Conservation (phyloP, 1,140 invertebrate genomes). For the Drosophila subobscura region DNA sequence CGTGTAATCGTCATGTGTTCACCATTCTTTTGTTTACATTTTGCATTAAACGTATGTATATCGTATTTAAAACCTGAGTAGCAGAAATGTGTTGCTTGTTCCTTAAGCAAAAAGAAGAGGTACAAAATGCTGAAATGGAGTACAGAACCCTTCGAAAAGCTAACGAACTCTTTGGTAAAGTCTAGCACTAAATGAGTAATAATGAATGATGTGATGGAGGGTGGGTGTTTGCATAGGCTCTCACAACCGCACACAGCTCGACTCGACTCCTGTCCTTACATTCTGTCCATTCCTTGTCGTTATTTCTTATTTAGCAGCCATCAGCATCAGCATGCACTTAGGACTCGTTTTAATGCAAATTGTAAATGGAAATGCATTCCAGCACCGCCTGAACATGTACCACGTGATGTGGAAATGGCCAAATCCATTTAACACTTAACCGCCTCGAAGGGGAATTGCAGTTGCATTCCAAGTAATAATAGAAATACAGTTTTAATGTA, state of each 20-base stretch:
- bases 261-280: background rate
- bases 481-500: constrained; percentile 44
- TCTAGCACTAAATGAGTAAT: constrained; percentile 35
- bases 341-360: constrained; percentile 23
- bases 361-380: constrained; percentile 40
- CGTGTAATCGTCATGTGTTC: too few species aligned
- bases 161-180: constrained; percentile 50
- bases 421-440: constrained; percentile 12
- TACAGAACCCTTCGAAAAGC: constrained; percentile 7
- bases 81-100: too few species aligned
- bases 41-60: too few species aligned
- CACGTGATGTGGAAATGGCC: constrained; percentile 42
- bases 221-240: constrained; percentile 8
- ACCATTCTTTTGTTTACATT: too few species aligned
- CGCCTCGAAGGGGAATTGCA: constrained; percentile 14
- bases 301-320: constrained; percentile 38
- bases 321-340: constrained; percentile 39
- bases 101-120: too few species aligned
- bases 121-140: background rate
- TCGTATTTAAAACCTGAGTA: too few species aligned
- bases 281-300: constrained; percentile 4
- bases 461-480: constrained; percentile 39
- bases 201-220: constrained; percentile 25
- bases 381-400: constrained; percentile 31
- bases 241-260: too few species aligned